These are phyloP conservation scores for Rhinolophus sinicus DNA, from an alignment of 2,113 vertebrate genomes.

Conservation along the genomic window DNA sequence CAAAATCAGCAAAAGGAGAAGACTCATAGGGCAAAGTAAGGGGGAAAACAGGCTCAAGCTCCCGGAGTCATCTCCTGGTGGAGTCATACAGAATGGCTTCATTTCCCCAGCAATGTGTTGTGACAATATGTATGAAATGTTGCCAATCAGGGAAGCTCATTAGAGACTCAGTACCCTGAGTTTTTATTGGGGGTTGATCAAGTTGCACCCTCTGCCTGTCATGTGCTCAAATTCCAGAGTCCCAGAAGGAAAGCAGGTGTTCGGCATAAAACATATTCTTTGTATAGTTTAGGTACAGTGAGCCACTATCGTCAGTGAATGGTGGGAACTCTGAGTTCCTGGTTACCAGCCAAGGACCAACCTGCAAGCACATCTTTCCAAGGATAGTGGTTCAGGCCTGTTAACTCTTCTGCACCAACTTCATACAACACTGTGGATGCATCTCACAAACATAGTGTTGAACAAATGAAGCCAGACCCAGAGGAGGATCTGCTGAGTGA, in stretches of 20 bases:
- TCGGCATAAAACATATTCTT: not conserved
- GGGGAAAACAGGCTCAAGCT: not conserved
- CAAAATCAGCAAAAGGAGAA: not conserved
- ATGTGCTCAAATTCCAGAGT: not conserved
- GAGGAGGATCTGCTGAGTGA: not conserved
- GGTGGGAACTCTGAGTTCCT: not conserved
- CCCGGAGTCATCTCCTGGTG: not conserved
- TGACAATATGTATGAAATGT: not conserved
- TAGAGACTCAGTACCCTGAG: not conserved
- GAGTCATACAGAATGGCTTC: not conserved
- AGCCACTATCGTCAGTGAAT: not conserved
- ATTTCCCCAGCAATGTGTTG: not conserved
- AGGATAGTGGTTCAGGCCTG: not conserved
- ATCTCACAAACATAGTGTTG: not conserved
- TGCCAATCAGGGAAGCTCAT: not conserved
- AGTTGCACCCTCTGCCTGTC: not conserved
- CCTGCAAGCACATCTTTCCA: not conserved
- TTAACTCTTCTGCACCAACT: not conserved
- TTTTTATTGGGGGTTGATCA: not conserved
- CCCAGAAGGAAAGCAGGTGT: not conserved
- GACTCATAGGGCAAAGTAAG: not conserved
- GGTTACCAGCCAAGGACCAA: not conserved
- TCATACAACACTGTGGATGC: not conserved
- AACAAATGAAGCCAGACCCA: not conserved
- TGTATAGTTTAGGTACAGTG: not conserved